These are phyloP conservation scores for Irena cyanogastra DNA, from an alignment of 2,113 vertebrate species.

Conservation along the genomic window DNA sequence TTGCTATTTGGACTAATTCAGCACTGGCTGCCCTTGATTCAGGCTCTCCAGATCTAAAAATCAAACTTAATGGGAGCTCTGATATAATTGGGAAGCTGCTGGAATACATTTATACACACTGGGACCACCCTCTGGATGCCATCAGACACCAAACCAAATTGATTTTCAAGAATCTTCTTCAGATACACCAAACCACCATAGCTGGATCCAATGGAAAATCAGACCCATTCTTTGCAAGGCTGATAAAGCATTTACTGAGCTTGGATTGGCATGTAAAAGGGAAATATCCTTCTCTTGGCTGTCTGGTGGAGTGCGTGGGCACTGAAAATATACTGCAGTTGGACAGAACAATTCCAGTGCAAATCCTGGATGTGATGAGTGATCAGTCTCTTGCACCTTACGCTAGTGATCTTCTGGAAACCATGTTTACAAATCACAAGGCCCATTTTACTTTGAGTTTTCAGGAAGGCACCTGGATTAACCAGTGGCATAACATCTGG, in stretches of 20 bases:
- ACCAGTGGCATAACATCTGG: constrained; percentile 86
- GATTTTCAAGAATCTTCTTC: constrained; percentile 88
- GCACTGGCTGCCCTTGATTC: constrained; percentile 75
- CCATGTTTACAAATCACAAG: constrained; percentile 89
- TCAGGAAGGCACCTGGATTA: constrained; percentile 71
- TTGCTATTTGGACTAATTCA: constrained; percentile 85
- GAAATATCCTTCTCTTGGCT: constrained; percentile 86
- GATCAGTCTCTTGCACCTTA: constrained; percentile 91
- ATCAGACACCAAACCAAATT: constrained; percentile 88
- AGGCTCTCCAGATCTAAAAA: constrained; percentile 65
- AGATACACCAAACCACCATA: constrained; percentile 73
- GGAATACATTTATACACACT: constrained; percentile 90
- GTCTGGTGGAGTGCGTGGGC: constrained; percentile 85
- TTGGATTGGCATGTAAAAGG: constrained; percentile 94
- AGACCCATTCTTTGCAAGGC: constrained; percentile 77
- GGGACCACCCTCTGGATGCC: constrained; percentile 93
- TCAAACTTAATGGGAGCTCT: constrained; percentile 75
- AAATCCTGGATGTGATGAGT: constrained; percentile 84
- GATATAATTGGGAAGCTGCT: constrained; percentile 72
- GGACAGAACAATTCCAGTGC: constrained; percentile 78
- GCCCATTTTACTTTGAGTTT: constrained; percentile 64
- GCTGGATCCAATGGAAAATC: not conserved
- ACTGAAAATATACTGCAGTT: constrained; percentile 76
- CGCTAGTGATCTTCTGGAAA: constrained; percentile 89
- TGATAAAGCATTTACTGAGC: constrained; percentile 77